These are phyloP conservation scores for Lucifuga dentata DNA, from an alignment of 2,113 vertebrate species.

Conservation along the genomic window DNA sequence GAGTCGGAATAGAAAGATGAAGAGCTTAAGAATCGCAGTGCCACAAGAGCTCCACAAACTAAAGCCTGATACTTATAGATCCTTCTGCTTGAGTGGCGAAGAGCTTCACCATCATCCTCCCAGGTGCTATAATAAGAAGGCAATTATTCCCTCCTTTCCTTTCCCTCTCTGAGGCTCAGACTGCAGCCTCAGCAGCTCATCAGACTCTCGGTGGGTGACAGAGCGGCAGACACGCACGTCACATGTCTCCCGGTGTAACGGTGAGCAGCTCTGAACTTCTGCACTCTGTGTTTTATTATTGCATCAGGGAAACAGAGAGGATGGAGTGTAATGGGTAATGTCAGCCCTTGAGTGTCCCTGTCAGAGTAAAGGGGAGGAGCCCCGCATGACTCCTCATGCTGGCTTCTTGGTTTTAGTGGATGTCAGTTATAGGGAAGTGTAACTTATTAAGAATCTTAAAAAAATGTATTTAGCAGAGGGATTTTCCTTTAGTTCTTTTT, in stretches of 20 bases:
- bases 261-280: slow-evolving; percentile 80
- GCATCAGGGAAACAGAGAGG: slow-evolving; percentile 91
- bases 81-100: slow-evolving; percentile 22
- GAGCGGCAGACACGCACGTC: slow-evolving; percentile 16
- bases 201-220: slow-evolving; percentile 41
- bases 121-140: slow-evolving; percentile 37
- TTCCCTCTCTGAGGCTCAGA: slow-evolving; percentile 17
- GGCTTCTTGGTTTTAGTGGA: slow-evolving; percentile 82
- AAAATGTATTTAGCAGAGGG: slow-evolving; percentile 47
- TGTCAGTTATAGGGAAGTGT: slow-evolving; percentile 39
- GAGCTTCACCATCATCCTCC: slow-evolving; percentile 27
- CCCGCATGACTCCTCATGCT: slow-evolving; percentile 79
- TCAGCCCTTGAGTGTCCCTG: slow-evolving; percentile 99
- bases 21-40: slow-evolving; percentile 24
- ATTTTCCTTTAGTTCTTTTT: slow-evolving; percentile 64
- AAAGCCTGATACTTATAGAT: slow-evolving; percentile 12
- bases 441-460: slow-evolving; percentile 27
- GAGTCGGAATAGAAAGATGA: slow-evolving; percentile 14
- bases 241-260: slow-evolving; percentile 33
- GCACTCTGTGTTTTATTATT: slow-evolving; percentile 85
- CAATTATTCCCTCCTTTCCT: slow-evolving; percentile 19
- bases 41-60: slow-evolving; percentile 22
- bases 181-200: slow-evolving; percentile 34
- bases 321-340: slow-evolving; percentile 85
- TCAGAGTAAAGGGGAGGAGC: slow-evolving; percentile 87